phyloP scores from a whole-genome alignment of 2,888 invertebrate genomes.

The Ditylenchus weischeri region DNA sequence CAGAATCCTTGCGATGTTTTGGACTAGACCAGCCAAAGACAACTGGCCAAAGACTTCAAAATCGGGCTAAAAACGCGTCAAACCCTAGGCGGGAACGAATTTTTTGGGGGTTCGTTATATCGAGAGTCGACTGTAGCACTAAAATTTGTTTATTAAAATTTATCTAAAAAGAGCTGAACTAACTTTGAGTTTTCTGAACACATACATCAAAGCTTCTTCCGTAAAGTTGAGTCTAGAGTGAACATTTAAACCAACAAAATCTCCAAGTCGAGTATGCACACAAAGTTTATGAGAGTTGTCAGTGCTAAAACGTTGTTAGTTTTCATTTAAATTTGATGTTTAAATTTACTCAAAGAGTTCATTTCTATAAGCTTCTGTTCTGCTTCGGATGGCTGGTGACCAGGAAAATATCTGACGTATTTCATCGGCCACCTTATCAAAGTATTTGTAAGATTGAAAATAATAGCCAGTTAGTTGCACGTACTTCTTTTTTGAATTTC shows the following conservation, averaged over 20 bases:
- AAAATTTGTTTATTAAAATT: too few species aligned
- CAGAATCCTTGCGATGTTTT: too few species aligned
- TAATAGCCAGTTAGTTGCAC: conserved; percentile 15
- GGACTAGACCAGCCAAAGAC: too few species aligned
- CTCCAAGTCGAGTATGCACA: conserved; percentile 21
- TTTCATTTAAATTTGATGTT: background rate
- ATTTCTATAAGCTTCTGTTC: background rate
- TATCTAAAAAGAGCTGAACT: background rate
- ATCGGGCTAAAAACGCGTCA: too few species aligned
- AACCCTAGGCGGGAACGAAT: too few species aligned
- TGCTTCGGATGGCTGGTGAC: background rate
- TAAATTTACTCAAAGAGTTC: conserved; percentile 13
- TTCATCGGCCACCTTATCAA: background rate
- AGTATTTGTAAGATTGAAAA: conserved; percentile 20
- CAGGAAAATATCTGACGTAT: conserved; percentile 13
- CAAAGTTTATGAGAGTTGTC: conserved; percentile 22
- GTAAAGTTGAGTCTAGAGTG: conserved; percentile 17
- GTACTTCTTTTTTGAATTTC: background rate
- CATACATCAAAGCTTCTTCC: conserved; percentile 9
- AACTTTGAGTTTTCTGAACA: conserved; percentile 6
- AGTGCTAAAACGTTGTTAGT: background rate
- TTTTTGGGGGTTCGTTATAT: too few species aligned
- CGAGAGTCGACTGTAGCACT: too few species aligned
- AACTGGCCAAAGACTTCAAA: too few species aligned
- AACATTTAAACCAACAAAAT: conserved; percentile 15